Base-by-base conservation (phyloP, 2,888 invertebrate genomes). In the Ornithoptera alexandrae region DNA sequence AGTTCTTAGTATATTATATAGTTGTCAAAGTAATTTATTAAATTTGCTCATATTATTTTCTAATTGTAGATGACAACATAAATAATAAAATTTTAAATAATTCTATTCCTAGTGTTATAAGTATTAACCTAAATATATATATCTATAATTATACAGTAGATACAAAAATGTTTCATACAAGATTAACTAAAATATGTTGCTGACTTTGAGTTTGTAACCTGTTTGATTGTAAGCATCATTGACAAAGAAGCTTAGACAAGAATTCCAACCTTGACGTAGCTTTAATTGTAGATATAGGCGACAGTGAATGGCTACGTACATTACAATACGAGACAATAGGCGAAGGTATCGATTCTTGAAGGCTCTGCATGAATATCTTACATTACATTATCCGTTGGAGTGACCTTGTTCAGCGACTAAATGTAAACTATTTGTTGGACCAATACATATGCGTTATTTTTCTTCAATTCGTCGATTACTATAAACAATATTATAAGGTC, bases 231-330 rank as follows among this genome's bases (percentile, higher is more conserved):
- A 65, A 67, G 63, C 62, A 68, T 72, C 72, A 72, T 65, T 57
- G 70, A 59, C 67, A 75, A 74, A 24, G 69, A 58, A 66, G 68
- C 79, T 76, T 76, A 74, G 74, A 72, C 74, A 70, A 74, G 72
- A 77, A 78, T 74, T 71, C 69, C 75, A 82, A 80, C 88, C 87
- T 87, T 86, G 86, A 69, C 67, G 69, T 75, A 77, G 76, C 80
- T 81, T 79, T 81, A 81, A 81, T 81, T 81, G 81, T 82, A 79
- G 78, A 75, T 78, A 73, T 75, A 80, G 78, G 77, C 78, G 79
- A 76, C 78, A 79, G 84, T 82, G 84, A 87, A 84, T 75, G 84
- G 82, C 77, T 79, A 77, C 76, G 79, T 81, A 82, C 78, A 84
- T 83, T 84, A 83, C 79, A 76, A 75, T 76, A 70, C 72, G 73